Percentiles rank a stretch among this genome's conserved stretches.
phyloP scores from a whole-genome alignment of 2,113 vertebrate species.

The Seriola quinqueradiata region DNA sequence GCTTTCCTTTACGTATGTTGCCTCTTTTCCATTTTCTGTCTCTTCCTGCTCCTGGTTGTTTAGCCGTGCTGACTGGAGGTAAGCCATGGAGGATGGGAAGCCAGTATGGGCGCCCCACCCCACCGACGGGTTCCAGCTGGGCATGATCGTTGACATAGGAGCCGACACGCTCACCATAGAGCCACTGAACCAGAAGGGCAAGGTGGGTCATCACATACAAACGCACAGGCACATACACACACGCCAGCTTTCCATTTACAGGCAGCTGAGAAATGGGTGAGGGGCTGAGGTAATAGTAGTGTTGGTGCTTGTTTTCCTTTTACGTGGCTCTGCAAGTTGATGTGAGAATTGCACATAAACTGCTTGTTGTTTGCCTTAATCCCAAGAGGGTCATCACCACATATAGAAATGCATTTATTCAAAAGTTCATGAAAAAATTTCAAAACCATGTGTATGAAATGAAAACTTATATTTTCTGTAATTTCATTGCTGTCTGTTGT shows the following conservation, averaged over 20 bases:
- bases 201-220: slow-evolving; percentile 85
- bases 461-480: neutral
- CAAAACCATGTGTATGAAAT: neutral
- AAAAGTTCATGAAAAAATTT: neutral
- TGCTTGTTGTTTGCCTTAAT: neutral
- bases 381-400: neutral
- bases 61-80: slow-evolving; percentile 66
- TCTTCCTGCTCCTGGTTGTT: slow-evolving; percentile 49
- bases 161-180: slow-evolving; percentile 94
- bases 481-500: neutral
- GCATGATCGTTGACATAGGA: slow-evolving; percentile 95
- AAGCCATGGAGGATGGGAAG: slow-evolving; percentile 97
- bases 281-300: neutral
- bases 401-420: neutral
- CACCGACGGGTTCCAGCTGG: slow-evolving; percentile 97
- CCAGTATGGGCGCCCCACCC: slow-evolving; percentile 98
- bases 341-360: neutral
- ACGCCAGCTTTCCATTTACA: neutral
- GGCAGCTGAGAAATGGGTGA: slow-evolving; percentile 82
- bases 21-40: neutral
- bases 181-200: slow-evolving; percentile 91
- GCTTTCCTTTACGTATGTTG: neutral
- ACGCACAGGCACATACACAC: neutral
- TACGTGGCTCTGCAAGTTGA: neutral
- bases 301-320: slow-evolving; percentile 1